A percentile compares a stretch with the other conserved stretches of the same genome.
These are phyloP conservation scores for Neomicropteryx cornuta DNA, from an alignment of 1,140 invertebrate species.

Conservation along the genomic window DNA sequence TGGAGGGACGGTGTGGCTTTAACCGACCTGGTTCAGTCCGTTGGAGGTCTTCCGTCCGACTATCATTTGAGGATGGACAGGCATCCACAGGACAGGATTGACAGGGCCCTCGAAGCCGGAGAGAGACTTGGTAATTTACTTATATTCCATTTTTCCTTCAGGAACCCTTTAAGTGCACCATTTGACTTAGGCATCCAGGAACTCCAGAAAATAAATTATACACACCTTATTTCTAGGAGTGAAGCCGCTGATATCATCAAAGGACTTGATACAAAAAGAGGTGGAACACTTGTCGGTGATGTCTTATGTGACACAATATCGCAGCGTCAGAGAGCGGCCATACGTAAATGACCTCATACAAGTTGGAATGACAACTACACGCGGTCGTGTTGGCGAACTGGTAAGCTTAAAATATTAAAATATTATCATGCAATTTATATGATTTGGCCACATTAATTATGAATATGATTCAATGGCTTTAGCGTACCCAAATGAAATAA, in stretches of 20 bases:
- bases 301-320: slow-evolving; percentile 86
- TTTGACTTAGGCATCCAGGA: not conserved
- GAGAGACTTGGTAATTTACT: slow-evolving; percentile 43
- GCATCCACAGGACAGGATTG: too few species aligned
- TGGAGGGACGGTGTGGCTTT: slow-evolving; percentile 91
- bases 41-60: slow-evolving; percentile 79
- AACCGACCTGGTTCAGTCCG: slow-evolving; percentile 73
- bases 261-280: slow-evolving; percentile 88
- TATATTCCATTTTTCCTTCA: slow-evolving; percentile 1
- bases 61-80: too few species aligned
- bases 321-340: slow-evolving; percentile 73
- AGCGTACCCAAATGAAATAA: too few species aligned
- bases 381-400: slow-evolving; percentile 70
- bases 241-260: slow-evolving; percentile 78
- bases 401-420: slow-evolving; percentile 41
- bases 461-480: too few species aligned
- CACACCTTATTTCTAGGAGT: slow-evolving; percentile 52
- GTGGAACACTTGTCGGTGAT: slow-evolving; percentile 93
- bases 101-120: slow-evolving; percentile 54
- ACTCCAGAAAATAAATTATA: too few species aligned
- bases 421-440: too few species aligned
- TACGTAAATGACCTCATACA: slow-evolving; percentile 68
- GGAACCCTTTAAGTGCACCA: not conserved
- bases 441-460: too few species aligned
- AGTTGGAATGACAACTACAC: slow-evolving; percentile 65